phyloP scores from a whole-genome alignment of 2,797 vertebrate genomes.

The Thunnus albacares region DNA sequence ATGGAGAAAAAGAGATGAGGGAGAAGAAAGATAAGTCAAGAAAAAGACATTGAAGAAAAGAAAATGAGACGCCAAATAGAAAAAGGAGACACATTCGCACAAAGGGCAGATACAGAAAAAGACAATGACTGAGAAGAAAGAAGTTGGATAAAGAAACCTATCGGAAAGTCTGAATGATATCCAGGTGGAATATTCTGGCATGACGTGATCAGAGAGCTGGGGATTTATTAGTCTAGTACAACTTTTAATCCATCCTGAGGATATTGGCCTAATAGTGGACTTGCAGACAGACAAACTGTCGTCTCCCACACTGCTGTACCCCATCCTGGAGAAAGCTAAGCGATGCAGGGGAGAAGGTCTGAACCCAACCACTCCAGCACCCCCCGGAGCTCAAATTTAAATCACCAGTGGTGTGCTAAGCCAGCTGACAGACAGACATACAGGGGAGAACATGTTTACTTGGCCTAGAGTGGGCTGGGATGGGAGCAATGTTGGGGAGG shows the following conservation, averaged over 20 bases:
- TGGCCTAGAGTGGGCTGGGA: slow-evolving; percentile 53
- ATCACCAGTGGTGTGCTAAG: slow-evolving; percentile 57
- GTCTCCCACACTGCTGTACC: slow-evolving; percentile 48
- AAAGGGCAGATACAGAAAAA: slow-evolving; percentile 30
- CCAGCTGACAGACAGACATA: slow-evolving; percentile 48
- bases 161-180: slow-evolving; percentile 59
- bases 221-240: slow-evolving; percentile 66
- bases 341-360: slow-evolving; percentile 39
- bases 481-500: slow-evolving; percentile 32
- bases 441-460: slow-evolving; percentile 66
- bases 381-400: slow-evolving; percentile 65
- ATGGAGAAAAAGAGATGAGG: slow-evolving; percentile 51
- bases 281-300: slow-evolving; percentile 71
- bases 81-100: slow-evolving; percentile 44
- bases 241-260: slow-evolving; percentile 69
- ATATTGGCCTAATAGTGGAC: slow-evolving; percentile 66
- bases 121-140: slow-evolving; percentile 25
- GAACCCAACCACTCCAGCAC: slow-evolving; percentile 43
- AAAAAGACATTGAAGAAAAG: slow-evolving; percentile 40
- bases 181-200: slow-evolving; percentile 69
- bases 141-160: slow-evolving; percentile 37
- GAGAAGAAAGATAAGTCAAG: slow-evolving; percentile 62
- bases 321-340: slow-evolving; percentile 47
- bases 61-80: slow-evolving; percentile 26
- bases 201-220: slow-evolving; percentile 44